A percentile compares a stretch with the other conserved stretches of the same genome.
phyloP scores from a whole-genome alignment of 2,113 vertebrate species.

The Apaloderma vittatum region DNA sequence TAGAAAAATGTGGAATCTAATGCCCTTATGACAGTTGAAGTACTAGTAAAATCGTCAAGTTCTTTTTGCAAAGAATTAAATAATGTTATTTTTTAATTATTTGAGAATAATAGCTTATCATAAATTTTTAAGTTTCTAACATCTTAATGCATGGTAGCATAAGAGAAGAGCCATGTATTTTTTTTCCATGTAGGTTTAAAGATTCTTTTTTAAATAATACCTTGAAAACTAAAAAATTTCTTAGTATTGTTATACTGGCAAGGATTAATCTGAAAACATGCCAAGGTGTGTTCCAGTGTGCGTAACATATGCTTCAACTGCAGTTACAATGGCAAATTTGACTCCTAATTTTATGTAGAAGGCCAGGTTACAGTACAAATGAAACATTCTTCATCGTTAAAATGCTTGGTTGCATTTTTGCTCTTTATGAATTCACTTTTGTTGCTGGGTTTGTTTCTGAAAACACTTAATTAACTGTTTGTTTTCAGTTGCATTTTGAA shows the following conservation, averaged over 20 bases:
- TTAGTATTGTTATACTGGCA: not conserved
- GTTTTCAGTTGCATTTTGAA: not conserved
- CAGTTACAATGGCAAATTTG: not conserved
- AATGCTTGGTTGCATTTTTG: not conserved
- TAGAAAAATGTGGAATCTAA: not conserved
- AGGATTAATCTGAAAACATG: not conserved
- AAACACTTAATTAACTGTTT: not conserved
- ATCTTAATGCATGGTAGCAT: not conserved
- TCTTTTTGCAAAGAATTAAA: not conserved
- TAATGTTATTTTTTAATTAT: not conserved
- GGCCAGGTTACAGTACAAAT: not conserved
- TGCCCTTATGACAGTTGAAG: not conserved
- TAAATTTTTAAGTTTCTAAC: not conserved
- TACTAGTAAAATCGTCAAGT: not conserved
- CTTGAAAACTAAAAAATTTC: not conserved
- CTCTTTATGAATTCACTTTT: not conserved
- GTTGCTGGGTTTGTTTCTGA: not conserved
- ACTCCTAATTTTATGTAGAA: not conserved
- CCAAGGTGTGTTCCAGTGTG: not conserved
- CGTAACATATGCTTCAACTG: not conserved
- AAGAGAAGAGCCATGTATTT: not conserved
- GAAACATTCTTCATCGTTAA: not conserved
- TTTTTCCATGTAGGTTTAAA: not conserved
- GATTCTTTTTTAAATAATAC: not conserved
- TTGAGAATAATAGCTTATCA: not conserved